Evolutionary conservation across 1,140 invertebrate genomes (phyloP).

Genomic region (Microplitis mediator): DNA sequence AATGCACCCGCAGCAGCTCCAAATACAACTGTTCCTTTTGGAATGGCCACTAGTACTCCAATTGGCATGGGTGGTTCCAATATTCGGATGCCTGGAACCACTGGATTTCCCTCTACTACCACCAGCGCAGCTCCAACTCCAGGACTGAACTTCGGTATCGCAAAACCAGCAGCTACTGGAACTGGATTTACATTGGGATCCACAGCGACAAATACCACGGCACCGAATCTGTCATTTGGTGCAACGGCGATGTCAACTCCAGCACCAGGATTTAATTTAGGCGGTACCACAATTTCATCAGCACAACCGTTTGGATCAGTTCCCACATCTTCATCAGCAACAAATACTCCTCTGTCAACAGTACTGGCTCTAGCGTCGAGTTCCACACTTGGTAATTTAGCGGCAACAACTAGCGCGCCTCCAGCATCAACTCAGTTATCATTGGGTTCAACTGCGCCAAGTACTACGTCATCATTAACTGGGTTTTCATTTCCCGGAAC

Average conservation of each 20-base stretch:
- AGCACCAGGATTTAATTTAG: constrained; percentile 41
- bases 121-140: constrained; percentile 36
- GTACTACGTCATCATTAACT: constrained; percentile 36
- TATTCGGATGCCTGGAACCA: not conserved
- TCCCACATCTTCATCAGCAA: constrained; percentile 21
- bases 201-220: constrained; percentile 43
- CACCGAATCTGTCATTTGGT: constrained; percentile 48
- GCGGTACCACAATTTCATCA: constrained; percentile 30
- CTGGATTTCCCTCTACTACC: constrained; percentile 27
- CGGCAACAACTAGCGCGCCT: constrained; percentile 38
- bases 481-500: constrained; percentile 37
- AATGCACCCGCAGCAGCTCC: not conserved
- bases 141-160: constrained; percentile 27
- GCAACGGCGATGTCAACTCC: constrained; percentile 41
- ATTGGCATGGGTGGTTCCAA: not conserved
- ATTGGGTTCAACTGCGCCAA: constrained; percentile 31
- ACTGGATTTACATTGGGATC: constrained; percentile 53
- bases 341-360: no score
- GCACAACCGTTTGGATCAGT: constrained; percentile 44
- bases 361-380: no score
- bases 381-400: constrained; percentile 27
- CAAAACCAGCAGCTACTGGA: constrained; percentile 51
- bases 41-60: constrained; percentile 2
- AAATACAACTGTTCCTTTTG: not conserved
- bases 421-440: constrained; percentile 42